Evolutionary conservation across 2,113 vertebrate genomes (phyloP).

Genomic region (Phalacrocorax brasilianus): DNA sequence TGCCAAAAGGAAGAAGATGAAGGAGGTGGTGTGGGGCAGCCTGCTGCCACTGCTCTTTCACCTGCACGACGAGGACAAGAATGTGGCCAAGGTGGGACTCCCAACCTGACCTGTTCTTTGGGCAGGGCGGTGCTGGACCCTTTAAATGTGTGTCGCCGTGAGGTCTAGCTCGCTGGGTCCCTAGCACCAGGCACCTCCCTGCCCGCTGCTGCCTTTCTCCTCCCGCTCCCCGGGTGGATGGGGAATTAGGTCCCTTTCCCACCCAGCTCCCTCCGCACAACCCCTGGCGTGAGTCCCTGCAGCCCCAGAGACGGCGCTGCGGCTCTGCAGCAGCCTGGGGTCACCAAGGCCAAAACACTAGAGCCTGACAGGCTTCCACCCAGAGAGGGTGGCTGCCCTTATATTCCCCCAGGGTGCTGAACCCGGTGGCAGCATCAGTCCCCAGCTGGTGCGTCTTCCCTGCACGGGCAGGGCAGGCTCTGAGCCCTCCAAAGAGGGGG

Average conservation of each 20-base stretch:
- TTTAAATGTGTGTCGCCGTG: neutral
- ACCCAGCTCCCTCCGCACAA: fast-evolving
- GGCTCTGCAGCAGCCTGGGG: neutral
- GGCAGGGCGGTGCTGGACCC: neutral
- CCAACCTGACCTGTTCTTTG: fast-evolving
- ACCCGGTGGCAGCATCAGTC: neutral
- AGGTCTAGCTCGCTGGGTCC: neutral
- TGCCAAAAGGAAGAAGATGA: neutral
- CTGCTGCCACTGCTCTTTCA: neutral
- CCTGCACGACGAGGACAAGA: neutral
- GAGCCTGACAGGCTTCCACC: fast-evolving
- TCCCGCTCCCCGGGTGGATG: fast-evolving
- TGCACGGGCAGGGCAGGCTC: neutral
- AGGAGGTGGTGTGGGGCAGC: neutral
- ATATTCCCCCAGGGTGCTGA: neutral
- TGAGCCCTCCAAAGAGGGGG: neutral
- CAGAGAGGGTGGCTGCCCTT: neutral
- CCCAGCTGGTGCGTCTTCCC: neutral
- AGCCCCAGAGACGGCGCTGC: neutral
- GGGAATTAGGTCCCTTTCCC: neutral
- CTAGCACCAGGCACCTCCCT: neutral
- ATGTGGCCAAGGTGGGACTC: neutral
- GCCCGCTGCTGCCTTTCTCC: neutral
- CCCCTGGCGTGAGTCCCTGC: neutral
- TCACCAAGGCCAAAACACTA: neutral